phyloP scores from a whole-genome alignment of 2,113 vertebrate species.

The Petroica traversi region DNA sequence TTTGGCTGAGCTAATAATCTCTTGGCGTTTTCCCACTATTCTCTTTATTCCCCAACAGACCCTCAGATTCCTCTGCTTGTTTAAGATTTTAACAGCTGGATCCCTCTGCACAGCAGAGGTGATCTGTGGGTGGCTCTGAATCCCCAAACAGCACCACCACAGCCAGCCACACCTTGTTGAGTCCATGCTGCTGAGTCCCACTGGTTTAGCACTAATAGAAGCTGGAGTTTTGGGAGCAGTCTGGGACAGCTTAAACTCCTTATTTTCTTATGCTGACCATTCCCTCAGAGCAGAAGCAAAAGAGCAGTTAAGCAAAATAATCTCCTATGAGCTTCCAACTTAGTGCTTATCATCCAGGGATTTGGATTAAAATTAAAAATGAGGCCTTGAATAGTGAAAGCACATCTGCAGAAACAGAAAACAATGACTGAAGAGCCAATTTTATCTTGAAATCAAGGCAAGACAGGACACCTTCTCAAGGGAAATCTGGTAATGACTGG shows the following conservation, averaged over 20 bases:
- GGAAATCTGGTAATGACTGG: not conserved
- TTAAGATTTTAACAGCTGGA: constrained; percentile 28
- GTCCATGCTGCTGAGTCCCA: not conserved
- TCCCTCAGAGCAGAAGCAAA: not conserved
- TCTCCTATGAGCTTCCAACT: not conserved
- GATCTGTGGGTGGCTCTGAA: not conserved
- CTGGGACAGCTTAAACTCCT: not conserved
- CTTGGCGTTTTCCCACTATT: constrained; percentile 50
- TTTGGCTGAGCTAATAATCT: constrained; percentile 74
- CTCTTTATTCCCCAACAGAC: constrained; percentile 53
- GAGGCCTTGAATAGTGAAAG: not conserved
- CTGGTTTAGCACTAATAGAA: not conserved
- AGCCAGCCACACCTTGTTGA: not conserved
- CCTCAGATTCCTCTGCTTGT: constrained; percentile 37
- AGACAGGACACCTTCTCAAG: not conserved
- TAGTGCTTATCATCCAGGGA: not conserved
- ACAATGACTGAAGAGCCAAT: not conserved
- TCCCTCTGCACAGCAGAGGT: not conserved
- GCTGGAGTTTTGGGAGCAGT: not conserved
- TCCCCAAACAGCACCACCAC: not conserved
- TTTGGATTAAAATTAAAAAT: not conserved
- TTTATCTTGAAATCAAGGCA: not conserved
- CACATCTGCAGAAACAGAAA: not conserved
- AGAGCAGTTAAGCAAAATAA: not conserved
- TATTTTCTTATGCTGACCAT: not conserved